phyloP scores from a whole-genome alignment of 2,113 vertebrate genomes.

The Menura novaehollandiae region DNA sequence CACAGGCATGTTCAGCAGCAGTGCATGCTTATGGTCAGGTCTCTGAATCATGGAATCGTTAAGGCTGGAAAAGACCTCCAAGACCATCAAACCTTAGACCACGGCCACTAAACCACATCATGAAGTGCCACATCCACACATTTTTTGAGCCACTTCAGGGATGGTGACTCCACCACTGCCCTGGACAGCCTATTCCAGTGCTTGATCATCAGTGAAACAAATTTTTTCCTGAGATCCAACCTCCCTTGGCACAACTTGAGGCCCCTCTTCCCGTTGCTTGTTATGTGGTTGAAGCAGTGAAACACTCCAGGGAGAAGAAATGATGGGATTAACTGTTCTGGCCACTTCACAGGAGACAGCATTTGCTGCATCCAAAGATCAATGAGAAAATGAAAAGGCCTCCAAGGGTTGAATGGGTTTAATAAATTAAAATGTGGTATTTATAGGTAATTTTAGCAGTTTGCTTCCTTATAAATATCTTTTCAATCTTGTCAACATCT shows the following conservation, averaged over 20 bases:
- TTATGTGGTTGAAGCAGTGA: background rate
- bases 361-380: background rate
- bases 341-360: background rate
- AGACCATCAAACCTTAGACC: background rate
- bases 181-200: background rate
- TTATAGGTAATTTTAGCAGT: background rate
- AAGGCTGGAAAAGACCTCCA: background rate
- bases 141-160: background rate
- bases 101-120: background rate
- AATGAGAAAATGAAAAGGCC: background rate
- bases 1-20: background rate
- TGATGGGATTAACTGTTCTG: background rate
- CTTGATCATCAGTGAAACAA: background rate
- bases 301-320: background rate
- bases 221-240: background rate
- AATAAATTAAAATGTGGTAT: background rate
- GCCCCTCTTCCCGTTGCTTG: rapidly evolving
- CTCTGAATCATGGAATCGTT: background rate
- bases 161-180: too few species aligned
- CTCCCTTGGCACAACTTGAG: background rate
- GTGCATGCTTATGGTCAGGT: rapidly evolving
- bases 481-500: background rate
- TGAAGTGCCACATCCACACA: too few species aligned
- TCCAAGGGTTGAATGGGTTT: background rate
- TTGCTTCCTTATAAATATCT: background rate